Evolutionary conservation across 2,113 vertebrate genomes (phyloP), one percentile per base, ranked within the genome.

Genomic region (Pteropus alecto): DNA sequence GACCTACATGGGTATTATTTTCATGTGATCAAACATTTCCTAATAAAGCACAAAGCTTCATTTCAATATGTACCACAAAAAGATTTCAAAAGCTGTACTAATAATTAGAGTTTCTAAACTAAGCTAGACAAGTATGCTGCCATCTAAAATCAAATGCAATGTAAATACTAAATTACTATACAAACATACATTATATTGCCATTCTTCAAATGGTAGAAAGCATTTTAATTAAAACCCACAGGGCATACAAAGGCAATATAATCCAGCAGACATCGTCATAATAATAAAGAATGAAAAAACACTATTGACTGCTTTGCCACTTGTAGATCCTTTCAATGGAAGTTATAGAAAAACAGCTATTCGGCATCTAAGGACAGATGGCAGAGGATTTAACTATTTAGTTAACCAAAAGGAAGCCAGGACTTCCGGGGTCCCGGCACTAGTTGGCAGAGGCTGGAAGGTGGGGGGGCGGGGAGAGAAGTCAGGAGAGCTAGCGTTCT

Each of bases 161-260:
- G 14, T 22, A 63, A 43, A 83, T 74, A 51, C 78, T 87, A 68
- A 89, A 58, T n/a, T 13, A 35, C 46, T 19, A 2, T 28, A 38
- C 65, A 65, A 90, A 94, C 60, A 88, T 19, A 77, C 89, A 87
- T 58, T 71, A 67, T 7, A 61, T 2, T 88, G 86, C 48, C 94
- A 68, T 73, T 51, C 61, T 61, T 79, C 58, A 74, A 85, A 81
- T 46, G 67, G 77, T 5, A 93, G 26, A 58, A 61, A 94, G 89
- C 51, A 71, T 84, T 96, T 96, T 87, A 86, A 92, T 87, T 60
- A 92, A 92, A 96, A 76, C 38, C 61, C 76, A 68, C 16, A 85
- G 38, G 78, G 78, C 61, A 78, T 4, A 38, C 15, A 46, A 93
- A 83, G 43, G 30, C 65, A 56, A 13, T 12, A 13, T 11, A 88